phyloP scores from a whole-genome alignment of 1,140 invertebrate genomes.

The Conus betulinus region DNA sequence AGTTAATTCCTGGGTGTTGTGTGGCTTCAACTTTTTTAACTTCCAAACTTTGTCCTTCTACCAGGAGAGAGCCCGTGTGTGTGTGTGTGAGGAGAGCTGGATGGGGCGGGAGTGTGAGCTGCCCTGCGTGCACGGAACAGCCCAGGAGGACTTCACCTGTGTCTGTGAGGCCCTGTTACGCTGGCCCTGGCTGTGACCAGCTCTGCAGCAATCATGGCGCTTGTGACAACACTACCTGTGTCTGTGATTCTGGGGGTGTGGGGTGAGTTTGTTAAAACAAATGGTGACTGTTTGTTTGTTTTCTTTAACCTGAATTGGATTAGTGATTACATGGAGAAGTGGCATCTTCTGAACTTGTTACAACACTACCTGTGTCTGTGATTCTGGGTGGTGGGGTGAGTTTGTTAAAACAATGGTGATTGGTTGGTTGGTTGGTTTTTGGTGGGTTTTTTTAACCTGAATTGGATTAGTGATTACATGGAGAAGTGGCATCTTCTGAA shows the following conservation, averaged over 20 bases:
- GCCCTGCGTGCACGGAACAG: slow-evolving; percentile 62
- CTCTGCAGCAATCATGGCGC: slow-evolving; percentile 60
- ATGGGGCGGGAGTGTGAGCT: slow-evolving; percentile 66
- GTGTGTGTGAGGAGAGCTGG: slow-evolving; percentile 56
- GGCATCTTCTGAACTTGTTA: slow-evolving; percentile 35
- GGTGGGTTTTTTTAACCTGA: too few relatives aligned
- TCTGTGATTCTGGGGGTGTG: slow-evolving; percentile 71
- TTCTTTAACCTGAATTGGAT: too few relatives aligned
- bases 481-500: too few relatives aligned
- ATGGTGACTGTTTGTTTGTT: too few relatives aligned
- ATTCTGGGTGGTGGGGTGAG: slow-evolving; percentile 69
- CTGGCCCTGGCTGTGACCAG: slow-evolving; percentile 54
- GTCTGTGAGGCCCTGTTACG: slow-evolving; percentile 60
- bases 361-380: slow-evolving; percentile 69
- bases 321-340: too few relatives aligned
- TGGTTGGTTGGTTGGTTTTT: too few relatives aligned
- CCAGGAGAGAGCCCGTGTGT: slow-evolving; percentile 26
- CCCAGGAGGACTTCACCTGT: slow-evolving; percentile 59
- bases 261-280: slow-evolving; percentile 65
- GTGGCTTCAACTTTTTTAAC: too few relatives aligned
- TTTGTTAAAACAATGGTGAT: slow-evolving; percentile 54
- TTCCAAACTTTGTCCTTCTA: too few relatives aligned
- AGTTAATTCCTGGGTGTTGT: too few relatives aligned
- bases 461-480: too few relatives aligned
- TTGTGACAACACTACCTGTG: slow-evolving; percentile 63